A percentile compares a stretch with the other conserved stretches of the same genome.
phyloP scores from a whole-genome alignment of 37 sponge, comb jelly and placozoan genomes.

The Theonella swinhoei region DNA sequence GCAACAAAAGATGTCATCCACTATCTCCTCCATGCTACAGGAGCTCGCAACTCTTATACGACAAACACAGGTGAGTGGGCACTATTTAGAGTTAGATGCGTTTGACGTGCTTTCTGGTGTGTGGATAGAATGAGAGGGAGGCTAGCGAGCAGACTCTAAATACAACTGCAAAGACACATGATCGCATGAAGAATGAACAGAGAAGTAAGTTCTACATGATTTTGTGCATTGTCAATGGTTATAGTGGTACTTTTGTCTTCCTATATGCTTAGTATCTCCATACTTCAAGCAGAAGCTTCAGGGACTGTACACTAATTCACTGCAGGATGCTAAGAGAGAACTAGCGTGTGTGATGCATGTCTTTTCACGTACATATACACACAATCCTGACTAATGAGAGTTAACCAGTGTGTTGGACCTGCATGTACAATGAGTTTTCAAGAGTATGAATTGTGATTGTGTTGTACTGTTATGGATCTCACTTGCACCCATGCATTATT shows the following conservation, averaged over 20 bases:
- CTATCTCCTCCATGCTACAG: slow-evolving; percentile 41
- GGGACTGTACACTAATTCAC: slow-evolving; percentile 64
- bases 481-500: background rate
- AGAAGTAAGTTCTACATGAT: slow-evolving; percentile 27
- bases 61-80: slow-evolving; percentile 54
- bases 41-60: slow-evolving; percentile 57
- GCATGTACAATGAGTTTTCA: too few relatives aligned
- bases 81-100: slow-evolving; percentile 7
- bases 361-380: too few relatives aligned
- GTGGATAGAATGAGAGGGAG: slow-evolving; percentile 55
- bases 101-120: background rate
- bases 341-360: slow-evolving; percentile 37
- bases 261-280: slow-evolving; percentile 33
- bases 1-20: slow-evolving; percentile 23
- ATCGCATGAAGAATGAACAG: slow-evolving; percentile 52
- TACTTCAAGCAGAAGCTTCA: slow-evolving; percentile 71
- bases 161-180: slow-evolving; percentile 59
- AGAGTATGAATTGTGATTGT: background rate
- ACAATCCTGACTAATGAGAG: slow-evolving; percentile 2
- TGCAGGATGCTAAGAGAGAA: slow-evolving; percentile 74
- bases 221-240: background rate
- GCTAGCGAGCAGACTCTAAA: slow-evolving; percentile 54
- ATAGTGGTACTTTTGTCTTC: background rate
- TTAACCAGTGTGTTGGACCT: too few relatives aligned
- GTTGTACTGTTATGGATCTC: background rate